A percentile compares a stretch with the other conserved stretches of the same genome.
phyloP scores from a whole-genome alignment of 2,113 vertebrate genomes.

The Chinchilla lanigera region DNA sequence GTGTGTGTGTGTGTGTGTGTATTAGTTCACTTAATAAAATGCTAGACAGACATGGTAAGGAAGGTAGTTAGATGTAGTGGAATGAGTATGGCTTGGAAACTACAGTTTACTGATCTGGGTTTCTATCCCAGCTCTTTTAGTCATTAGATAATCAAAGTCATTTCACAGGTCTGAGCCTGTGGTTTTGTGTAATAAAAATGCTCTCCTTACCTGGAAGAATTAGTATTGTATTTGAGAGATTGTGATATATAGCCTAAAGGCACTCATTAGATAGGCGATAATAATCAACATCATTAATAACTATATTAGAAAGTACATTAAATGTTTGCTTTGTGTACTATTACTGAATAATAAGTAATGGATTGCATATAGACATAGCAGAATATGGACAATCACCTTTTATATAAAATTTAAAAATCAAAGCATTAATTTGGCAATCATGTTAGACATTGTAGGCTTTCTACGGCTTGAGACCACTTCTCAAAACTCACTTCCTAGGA shows the following conservation, averaged over 20 bases:
- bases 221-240: constrained; percentile 36
- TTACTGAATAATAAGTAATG: constrained; percentile 19
- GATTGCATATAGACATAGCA: background rate
- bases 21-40: background rate
- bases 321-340: constrained; percentile 34
- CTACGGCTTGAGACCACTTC: background rate
- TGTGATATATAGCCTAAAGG: background rate
- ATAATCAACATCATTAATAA: constrained; percentile 25
- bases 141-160: background rate
- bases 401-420: background rate
- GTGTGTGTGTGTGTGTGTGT: background rate
- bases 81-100: background rate
- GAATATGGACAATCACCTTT: background rate
- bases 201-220: background rate
- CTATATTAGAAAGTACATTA: background rate
- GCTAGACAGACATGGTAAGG: background rate
- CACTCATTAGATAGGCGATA: background rate
- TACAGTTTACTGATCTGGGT: background rate
- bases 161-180: background rate
- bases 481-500: background rate
- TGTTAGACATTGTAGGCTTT: background rate
- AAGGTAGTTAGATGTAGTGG: background rate
- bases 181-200: background rate
- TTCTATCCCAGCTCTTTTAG: background rate
- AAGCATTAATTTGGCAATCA: background rate